Percentiles rank a stretch among this genome's conserved stretches.
These are phyloP conservation scores for Tribolium madens DNA, from an alignment of 1,140 invertebrate genomes.

Conservation along the genomic window DNA sequence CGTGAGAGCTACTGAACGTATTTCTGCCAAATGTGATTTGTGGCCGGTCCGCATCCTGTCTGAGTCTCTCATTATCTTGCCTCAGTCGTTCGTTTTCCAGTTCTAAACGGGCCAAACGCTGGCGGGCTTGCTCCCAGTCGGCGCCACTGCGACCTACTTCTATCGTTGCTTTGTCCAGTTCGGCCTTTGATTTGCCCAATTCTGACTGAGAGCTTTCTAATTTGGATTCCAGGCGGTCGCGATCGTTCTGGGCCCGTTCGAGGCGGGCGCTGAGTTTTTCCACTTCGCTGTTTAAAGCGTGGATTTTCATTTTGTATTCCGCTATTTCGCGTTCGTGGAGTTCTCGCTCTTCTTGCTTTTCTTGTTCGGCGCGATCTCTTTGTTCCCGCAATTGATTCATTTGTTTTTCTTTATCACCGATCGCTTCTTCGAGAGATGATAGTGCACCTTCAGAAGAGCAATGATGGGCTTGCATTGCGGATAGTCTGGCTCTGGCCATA, in stretches of 20 bases:
- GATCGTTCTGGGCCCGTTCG: slow-evolving; percentile 88
- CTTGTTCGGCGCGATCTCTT: slow-evolving; percentile 93
- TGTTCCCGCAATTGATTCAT: slow-evolving; percentile 82
- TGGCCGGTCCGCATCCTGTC: slow-evolving; percentile 86
- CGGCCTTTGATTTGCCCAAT: slow-evolving; percentile 92
- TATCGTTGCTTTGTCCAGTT: slow-evolving; percentile 89
- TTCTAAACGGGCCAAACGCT: slow-evolving; percentile 85
- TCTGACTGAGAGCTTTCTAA: slow-evolving; percentile 93
- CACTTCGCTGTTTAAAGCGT: slow-evolving; percentile 89
- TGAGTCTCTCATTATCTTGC: slow-evolving; percentile 86
- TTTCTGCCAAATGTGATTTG: slow-evolving; percentile 81
- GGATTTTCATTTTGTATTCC: slow-evolving; percentile 95
- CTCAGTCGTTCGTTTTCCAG: slow-evolving; percentile 90
- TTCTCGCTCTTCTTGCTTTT: slow-evolving; percentile 95
- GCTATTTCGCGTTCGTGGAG: slow-evolving; percentile 93
- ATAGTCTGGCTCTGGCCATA: slow-evolving; percentile 89
- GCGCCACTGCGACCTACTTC: slow-evolving; percentile 89
- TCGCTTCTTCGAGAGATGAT: slow-evolving; percentile 93
- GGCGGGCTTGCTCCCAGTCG: slow-evolving; percentile 91
- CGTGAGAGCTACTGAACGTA: slow-evolving; percentile 64
- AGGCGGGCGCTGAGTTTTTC: slow-evolving; percentile 89
- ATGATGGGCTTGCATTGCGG: slow-evolving; percentile 92
- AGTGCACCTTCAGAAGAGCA: slow-evolving; percentile 92
- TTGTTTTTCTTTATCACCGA: slow-evolving; percentile 97
- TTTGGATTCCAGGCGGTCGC: slow-evolving; percentile 90